A percentile compares a stretch with the other conserved stretches of the same genome.
These are phyloP conservation scores for Sebastiscus albofasciatus DNA, from an alignment of 2,797 vertebrate genomes.

Conservation along the genomic window DNA sequence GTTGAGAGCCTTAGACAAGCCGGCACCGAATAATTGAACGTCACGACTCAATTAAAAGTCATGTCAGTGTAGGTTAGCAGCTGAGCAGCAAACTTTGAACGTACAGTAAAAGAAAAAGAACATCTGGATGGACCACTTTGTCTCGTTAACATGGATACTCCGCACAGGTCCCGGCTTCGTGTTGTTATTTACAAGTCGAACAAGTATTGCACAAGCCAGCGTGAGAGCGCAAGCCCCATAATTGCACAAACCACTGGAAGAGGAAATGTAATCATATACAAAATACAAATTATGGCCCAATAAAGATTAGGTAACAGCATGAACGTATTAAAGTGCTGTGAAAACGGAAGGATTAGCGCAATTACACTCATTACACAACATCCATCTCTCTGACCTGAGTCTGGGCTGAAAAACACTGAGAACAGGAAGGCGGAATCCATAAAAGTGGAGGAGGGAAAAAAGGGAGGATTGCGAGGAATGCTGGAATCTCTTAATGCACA, in stretches of 20 bases:
- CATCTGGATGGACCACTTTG: conserved; percentile 72
- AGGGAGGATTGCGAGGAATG: conserved; percentile 74
- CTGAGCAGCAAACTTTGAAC: conserved; percentile 33
- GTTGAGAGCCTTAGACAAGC: conserved; percentile 77
- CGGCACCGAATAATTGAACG: conserved; percentile 86
- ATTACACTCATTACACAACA: conserved; percentile 79
- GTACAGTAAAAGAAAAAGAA: conserved; percentile 21
- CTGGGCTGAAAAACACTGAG: conserved; percentile 56
- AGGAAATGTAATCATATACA: conserved; percentile 77
- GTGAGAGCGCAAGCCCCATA: conserved; percentile 62
- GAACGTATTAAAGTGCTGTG: conserved; percentile 77
- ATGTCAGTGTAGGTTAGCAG: conserved; percentile 65
- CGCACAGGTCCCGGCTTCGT: conserved; percentile 27
- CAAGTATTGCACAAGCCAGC: conserved; percentile 53
- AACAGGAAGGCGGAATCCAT: conserved; percentile 69
- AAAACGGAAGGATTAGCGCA: conserved; percentile 79
- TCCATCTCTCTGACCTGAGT: conserved; percentile 71
- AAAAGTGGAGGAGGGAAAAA: conserved; percentile 57
- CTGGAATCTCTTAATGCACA: conserved; percentile 77
- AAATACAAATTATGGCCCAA: conserved; percentile 78
- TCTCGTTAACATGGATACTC: conserved; percentile 55
- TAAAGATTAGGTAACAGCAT: conserved; percentile 81
- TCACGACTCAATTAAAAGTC: conserved; percentile 80
- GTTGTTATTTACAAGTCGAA: conserved; percentile 73
- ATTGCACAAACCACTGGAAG: conserved; percentile 69